Evolutionary conservation across 2,888 invertebrate genomes (phyloP), one percentile per base, ranked within the genome.

Genomic region (Halocaridina rubra): DNA sequence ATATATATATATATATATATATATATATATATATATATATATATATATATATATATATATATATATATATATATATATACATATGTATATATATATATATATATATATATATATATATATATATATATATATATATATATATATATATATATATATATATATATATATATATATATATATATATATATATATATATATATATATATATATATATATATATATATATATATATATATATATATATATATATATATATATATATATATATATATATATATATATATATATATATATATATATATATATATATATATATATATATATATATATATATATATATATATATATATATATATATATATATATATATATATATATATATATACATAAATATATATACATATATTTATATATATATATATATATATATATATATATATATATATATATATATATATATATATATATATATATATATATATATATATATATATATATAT

Each of bases 231-330:
- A 53, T 53, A 53, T 53, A 53, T 53, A 53, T 53, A 76, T 53
- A 57, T 76, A 76, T 76, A 57, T 76, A 53, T 76, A 57, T 29
- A 57, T 76, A 24, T 76, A 8, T 76, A 57, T 53, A 53, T 13
- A 46, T 74, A 16, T 27, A 27, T 22, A 69, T 69, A 69, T 27
- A 27, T 27, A 27, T 69, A 69, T 27, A 27, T 27, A 69, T 69
- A 69, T 69, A 69, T 27, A 27, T 27, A 69, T 69, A 69, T 27
- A 22, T 27, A 69, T 69, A 69, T 27, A 27, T 27, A 69, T 69
- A 69, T 27, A 27, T 27, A 69, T 69, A 69, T 27, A 27, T 27
- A 69, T 69, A 69, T 27, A 27, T 27, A 69, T 69, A 61, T 61
- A 61, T 61, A 61, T 61, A 22, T 61, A 22, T 30, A 69, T 30